Percentiles rank a stretch among this genome's conserved stretches.
These are phyloP conservation scores for Philaethria dido DNA, from an alignment of 2,888 invertebrate species.

Conservation along the genomic window DNA sequence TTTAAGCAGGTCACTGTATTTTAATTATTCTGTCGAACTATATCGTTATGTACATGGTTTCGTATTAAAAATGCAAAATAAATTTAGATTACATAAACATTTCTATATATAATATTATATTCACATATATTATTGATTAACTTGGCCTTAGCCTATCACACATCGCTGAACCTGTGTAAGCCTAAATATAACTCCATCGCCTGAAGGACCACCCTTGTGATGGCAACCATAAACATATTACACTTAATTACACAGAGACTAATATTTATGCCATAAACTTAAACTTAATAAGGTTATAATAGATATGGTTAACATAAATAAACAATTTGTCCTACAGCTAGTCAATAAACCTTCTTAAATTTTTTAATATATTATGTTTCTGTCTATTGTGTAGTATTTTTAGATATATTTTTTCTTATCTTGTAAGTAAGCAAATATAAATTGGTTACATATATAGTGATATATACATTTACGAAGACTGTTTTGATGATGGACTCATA, in stretches of 20 bases:
- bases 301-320: constrained; percentile 3
- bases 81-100: not conserved
- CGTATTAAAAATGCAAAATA: not conserved
- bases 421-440: constrained; percentile 28
- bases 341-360: not conserved
- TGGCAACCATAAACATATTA: constrained; percentile 45
- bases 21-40: not conserved
- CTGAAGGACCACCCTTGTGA: constrained; percentile 58
- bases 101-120: not conserved
- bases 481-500: too few species aligned
- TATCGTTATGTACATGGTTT: not conserved
- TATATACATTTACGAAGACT: too few species aligned
- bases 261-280: not conserved
- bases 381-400: constrained; percentile 26
- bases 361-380: not conserved
- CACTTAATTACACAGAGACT: constrained; percentile 23
- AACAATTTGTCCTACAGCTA: not conserved
- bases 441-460: not conserved
- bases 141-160: constrained; percentile 67
- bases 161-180: constrained; percentile 58
- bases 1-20: constrained; percentile 18
- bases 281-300: not conserved
- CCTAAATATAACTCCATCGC: constrained; percentile 71
- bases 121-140: constrained; percentile 58
- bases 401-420: constrained; percentile 28